Evolutionary conservation across 2,797 vertebrate genomes (phyloP).

Genomic region (Heterohyrax brucei): DNA sequence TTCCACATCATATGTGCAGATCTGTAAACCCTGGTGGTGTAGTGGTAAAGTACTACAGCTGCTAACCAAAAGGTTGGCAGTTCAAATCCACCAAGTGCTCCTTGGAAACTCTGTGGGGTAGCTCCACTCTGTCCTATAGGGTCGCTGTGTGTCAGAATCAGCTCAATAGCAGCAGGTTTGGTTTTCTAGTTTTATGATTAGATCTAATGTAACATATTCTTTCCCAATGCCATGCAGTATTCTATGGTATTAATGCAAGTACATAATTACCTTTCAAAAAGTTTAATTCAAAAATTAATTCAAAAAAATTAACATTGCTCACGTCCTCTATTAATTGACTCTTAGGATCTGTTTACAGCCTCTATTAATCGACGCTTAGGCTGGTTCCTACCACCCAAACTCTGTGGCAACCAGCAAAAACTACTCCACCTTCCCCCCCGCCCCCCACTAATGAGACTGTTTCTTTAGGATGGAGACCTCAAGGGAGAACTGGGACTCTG

Average conservation of each 20-base stretch:
- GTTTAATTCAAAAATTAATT: not conserved
- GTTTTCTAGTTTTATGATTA: not conserved
- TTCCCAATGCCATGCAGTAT: not conserved
- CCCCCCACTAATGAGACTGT: not conserved
- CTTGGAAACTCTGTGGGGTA: too few relatives aligned
- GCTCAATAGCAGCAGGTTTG: too few relatives aligned
- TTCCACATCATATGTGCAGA: not conserved
- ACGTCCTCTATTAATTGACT: not conserved
- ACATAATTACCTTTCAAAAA: not conserved
- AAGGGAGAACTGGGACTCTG: not conserved
- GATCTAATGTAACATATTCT: constrained; percentile 3
- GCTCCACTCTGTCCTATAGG: too few relatives aligned
- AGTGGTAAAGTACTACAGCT: too few relatives aligned
- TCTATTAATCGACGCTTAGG: not conserved
- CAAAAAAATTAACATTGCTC: too few relatives aligned
- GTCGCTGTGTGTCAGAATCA: too few relatives aligned
- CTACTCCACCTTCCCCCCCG: too few relatives aligned
- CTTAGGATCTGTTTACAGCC: not conserved
- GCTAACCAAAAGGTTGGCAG: too few relatives aligned
- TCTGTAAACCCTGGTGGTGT: too few relatives aligned
- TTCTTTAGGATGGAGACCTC: constrained; percentile 1
- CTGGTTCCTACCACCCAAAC: not conserved
- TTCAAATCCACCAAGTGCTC: too few relatives aligned
- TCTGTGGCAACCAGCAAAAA: not conserved
- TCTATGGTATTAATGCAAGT: not conserved